These are phyloP conservation scores for Aphelenchoides fujianensis DNA, from an alignment of 1,140 invertebrate genomes.

Conservation along the genomic window DNA sequence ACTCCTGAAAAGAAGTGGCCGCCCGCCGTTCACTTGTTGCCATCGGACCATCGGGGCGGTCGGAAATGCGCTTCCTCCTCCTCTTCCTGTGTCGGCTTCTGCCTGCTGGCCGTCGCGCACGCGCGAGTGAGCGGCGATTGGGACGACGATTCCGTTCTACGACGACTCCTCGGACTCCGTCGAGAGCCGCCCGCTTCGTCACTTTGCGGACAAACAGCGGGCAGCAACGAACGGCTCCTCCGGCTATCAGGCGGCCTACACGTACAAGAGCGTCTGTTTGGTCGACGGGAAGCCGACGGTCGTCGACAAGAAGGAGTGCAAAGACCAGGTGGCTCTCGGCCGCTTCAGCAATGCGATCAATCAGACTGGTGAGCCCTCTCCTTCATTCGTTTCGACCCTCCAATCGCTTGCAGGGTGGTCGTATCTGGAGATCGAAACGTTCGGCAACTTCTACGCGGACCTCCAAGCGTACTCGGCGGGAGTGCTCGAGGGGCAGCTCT, in stretches of 20 bases:
- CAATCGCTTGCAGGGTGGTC: conserved; percentile 47
- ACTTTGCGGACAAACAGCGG: background rate
- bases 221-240: background rate
- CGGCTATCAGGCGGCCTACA: conserved; percentile 28
- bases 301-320: conserved; percentile 54
- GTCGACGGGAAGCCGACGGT: conserved; percentile 49
- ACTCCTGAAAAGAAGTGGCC: background rate
- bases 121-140: background rate
- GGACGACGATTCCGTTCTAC: background rate
- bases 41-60: conserved; percentile 2
- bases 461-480: conserved; percentile 59
- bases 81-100: conserved; percentile 15
- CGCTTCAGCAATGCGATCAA: conserved; percentile 57
- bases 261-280: conserved; percentile 52
- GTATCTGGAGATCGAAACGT: conserved; percentile 57
- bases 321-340: conserved; percentile 56
- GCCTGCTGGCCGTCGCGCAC: background rate
- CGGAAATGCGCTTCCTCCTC: conserved; percentile 7
- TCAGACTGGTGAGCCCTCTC: conserved; percentile 49
- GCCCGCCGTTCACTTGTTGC: too few relatives aligned
- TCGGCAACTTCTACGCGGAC: conserved; percentile 15
- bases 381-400: too few relatives aligned
- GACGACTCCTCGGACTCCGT: background rate
- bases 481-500: conserved; percentile 64
- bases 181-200: background rate